Conservation (phyloP, 2,888 invertebrate species). For the Stomorhina lunata region DNA sequence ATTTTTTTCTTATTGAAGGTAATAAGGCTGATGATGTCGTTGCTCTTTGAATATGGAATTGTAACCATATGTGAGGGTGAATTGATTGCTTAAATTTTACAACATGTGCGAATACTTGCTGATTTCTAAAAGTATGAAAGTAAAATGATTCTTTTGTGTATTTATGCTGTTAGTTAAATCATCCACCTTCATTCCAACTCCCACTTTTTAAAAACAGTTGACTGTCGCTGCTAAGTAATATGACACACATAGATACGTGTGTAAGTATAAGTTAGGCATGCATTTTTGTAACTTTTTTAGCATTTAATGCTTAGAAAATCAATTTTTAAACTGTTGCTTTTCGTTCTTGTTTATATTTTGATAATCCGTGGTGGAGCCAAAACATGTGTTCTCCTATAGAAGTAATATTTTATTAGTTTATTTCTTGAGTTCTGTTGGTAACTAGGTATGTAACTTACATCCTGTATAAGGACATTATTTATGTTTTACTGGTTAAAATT, state of each 20-base stretch:
- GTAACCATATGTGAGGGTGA: conserved; percentile 8
- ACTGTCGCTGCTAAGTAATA: not conserved
- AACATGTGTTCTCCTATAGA: conserved; percentile 1
- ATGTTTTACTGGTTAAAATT: too few species aligned
- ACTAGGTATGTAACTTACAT: not conserved
- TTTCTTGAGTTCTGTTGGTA: not conserved
- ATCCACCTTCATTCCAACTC: not conserved
- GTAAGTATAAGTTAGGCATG: conserved; percentile 24
- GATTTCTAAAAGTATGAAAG: not conserved
- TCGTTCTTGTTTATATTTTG: not conserved
- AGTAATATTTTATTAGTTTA: not conserved
- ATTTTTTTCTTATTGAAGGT: conserved; percentile 20
- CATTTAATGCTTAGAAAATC: not conserved
- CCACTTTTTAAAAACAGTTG: not conserved
- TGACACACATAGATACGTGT: not conserved
- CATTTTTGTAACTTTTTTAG: conserved; percentile 28
- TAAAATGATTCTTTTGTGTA: conserved; percentile 9
- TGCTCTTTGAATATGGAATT: not conserved
- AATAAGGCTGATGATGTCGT: not conserved
- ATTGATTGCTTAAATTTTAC: conserved; percentile 15
- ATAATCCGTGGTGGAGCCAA: not conserved
- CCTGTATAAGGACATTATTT: too few species aligned
- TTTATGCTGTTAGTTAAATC: conserved; percentile 26
- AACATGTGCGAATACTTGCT: conserved; percentile 4
- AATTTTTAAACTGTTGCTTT: conserved; percentile 43